Base-by-base conservation (phyloP, 2,797 vertebrate species). In the Chiropotes sagulatus region DNA sequence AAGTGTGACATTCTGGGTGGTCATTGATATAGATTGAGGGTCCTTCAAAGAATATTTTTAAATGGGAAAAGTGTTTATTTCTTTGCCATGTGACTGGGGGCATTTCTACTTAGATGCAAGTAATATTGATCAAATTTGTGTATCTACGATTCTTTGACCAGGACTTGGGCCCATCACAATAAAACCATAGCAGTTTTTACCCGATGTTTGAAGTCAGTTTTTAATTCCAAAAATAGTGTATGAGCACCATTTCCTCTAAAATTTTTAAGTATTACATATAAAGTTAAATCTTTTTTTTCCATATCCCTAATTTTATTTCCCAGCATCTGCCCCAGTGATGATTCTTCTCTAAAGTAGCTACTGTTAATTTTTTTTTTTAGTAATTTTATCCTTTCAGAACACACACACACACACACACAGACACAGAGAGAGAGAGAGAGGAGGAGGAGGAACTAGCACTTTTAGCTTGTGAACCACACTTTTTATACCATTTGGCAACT, bases 171-270 rank as follows among this genome's bases (percentile, higher is more conserved):
- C 89, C 24, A 28, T 81, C 80, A 12, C 50, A 80, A 81, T 88
- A 75, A 94, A 95, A 88, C 26, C 9, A 72, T 89, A 72, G 64
- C 5, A 76, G 67, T 57, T 75, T 84, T 91, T 85, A 88, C 20
- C 52, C 88, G 88, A 76, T 93, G 41, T 57, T 93, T 96, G n/a
- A 97, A 97, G 86, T 93, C 78, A 91, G 54, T 28, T 93, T 96
- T 93, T 88, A 78, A 83, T 88, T 86, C 26, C n/a, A 88, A 97
- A 96, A 94, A 95, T 73, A 91, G 30, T 72, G 1, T 82, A 20
- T 67, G 48, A 46, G 20, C 73, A 79, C 3, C 26, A 41, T 97
- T 93, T 88, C 5, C 19, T 96, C 26, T 93, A 86, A 95, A 90
- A 75, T 4, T 70, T 39, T 89, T 7, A 89, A 83, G 84, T 80